phyloP scores from a whole-genome alignment of 2,797 vertebrate genomes.

The Bucorvus abyssinicus region DNA sequence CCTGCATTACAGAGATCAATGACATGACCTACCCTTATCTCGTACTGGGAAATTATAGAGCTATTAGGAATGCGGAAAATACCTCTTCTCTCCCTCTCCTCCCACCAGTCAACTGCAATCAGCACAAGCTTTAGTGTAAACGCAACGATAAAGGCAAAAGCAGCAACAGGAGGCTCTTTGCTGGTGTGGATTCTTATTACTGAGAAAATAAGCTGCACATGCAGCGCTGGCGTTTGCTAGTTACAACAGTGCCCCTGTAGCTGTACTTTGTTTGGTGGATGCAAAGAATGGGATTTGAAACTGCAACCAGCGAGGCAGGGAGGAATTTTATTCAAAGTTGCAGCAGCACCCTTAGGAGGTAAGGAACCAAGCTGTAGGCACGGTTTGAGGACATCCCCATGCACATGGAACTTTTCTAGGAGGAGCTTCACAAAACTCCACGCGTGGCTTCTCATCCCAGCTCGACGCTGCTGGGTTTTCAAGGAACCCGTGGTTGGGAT shows the following conservation, averaged over 20 bases:
- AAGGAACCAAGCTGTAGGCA: neutral
- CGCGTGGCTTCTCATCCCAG: neutral
- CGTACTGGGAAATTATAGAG: neutral
- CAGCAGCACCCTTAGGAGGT: neutral
- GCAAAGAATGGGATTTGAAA: neutral
- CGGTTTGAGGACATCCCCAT: neutral
- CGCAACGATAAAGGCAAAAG: neutral
- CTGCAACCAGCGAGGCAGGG: neutral
- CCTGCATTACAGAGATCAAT: neutral
- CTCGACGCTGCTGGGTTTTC: neutral
- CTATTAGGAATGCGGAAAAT: neutral
- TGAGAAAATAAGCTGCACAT: neutral
- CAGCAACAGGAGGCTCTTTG: neutral
- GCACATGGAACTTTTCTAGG: neutral
- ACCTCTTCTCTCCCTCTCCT: conserved; percentile 3
- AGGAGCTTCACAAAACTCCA: neutral
- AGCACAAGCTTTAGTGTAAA: conserved; percentile 15
- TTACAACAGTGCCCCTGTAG: neutral
- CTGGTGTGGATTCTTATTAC: neutral
- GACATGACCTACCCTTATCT: neutral
- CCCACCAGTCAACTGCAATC: neutral
- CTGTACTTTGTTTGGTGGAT: neutral
- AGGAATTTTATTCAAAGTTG: neutral
- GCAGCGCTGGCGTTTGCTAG: neutral
- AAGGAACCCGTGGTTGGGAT: neutral